These are phyloP conservation scores for Ictalurus furcatus DNA, from an alignment of 2,113 vertebrate genomes.

Conservation along the genomic window DNA sequence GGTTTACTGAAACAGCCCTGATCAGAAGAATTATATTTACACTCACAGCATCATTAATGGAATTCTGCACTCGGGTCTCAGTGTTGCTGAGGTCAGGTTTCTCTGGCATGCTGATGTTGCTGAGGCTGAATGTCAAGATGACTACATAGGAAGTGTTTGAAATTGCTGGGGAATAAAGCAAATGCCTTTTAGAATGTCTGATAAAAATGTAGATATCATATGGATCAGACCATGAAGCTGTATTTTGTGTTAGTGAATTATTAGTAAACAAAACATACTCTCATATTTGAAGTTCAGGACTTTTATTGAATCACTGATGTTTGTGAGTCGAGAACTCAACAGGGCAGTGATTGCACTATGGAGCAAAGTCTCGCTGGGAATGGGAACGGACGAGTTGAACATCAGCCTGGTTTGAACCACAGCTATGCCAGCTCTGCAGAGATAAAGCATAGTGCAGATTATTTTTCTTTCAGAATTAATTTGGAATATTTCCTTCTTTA, in stretches of 20 bases:
- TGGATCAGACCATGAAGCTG: not conserved
- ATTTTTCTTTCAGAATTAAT: not conserved
- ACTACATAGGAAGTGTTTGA: constrained; percentile 19
- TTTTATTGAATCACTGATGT: constrained; percentile 15
- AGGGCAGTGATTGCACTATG: not conserved
- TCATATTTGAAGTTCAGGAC: constrained; percentile 26
- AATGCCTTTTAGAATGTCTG: not conserved
- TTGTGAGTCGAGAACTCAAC: not conserved
- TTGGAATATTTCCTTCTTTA: not conserved
- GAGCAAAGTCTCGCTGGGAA: constrained; percentile 36
- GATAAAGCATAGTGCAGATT: not conserved
- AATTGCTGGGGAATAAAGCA: constrained; percentile 1
- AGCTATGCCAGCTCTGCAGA: constrained; percentile 20
- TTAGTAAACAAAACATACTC: constrained; percentile 11
- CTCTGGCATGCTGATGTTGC: constrained; percentile 18
- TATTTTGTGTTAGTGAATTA: not conserved
- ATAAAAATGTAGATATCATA: not conserved
- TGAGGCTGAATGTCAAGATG: constrained; percentile 20
- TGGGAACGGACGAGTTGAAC: constrained; percentile 32
- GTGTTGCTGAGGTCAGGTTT: constrained; percentile 2
- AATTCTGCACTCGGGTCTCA: not conserved
- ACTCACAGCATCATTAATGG: constrained; percentile 18
- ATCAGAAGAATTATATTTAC: not conserved
- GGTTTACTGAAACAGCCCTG: not conserved
- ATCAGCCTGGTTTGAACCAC: constrained; percentile 14